Evolutionary conservation across 2,113 vertebrate species (phyloP).

Genomic region (Bostrychus sinensis): DNA sequence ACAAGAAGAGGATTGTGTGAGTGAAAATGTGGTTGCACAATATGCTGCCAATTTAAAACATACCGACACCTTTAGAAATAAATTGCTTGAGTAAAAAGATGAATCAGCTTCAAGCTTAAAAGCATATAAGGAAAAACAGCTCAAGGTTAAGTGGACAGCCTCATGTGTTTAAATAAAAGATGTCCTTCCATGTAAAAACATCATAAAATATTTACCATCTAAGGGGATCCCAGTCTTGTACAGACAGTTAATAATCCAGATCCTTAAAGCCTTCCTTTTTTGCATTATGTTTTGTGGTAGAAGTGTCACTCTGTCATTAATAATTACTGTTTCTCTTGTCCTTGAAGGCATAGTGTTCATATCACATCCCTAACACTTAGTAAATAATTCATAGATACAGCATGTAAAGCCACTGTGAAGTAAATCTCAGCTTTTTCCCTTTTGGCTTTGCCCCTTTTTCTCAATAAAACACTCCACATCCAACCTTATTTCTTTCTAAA

Average conservation of each 20-base stretch:
- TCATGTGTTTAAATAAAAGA: slow-evolving; percentile 1
- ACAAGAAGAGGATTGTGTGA: slow-evolving; percentile 90
- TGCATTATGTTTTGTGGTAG: slow-evolving; percentile 32
- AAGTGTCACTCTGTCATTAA: slow-evolving; percentile 47
- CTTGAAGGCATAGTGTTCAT: slow-evolving; percentile 26
- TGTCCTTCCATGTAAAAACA: not conserved
- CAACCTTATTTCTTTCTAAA: slow-evolving; percentile 18
- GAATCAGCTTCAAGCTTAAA: not conserved
- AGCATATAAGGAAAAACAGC: not conserved
- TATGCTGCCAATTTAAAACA: not conserved
- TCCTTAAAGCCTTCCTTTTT: slow-evolving; percentile 23
- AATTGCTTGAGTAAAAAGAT: not conserved
- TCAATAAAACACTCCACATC: not conserved
- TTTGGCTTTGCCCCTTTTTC: not conserved
- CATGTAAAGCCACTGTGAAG: slow-evolving; percentile 41
- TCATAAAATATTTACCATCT: not conserved
- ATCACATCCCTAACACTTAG: slow-evolving; percentile 35
- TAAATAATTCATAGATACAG: slow-evolving; percentile 64
- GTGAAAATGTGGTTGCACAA: slow-evolving; percentile 48
- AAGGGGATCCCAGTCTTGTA: not conserved
- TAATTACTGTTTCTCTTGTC: slow-evolving; percentile 43
- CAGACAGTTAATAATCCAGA: slow-evolving; percentile 6
- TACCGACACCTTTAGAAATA: not conserved
- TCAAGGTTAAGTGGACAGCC: slow-evolving; percentile 6
- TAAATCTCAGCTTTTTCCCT: slow-evolving; percentile 20